Evolutionary conservation across 2,888 invertebrate genomes (phyloP).

Genomic region (Colostygia pectinataria): DNA sequence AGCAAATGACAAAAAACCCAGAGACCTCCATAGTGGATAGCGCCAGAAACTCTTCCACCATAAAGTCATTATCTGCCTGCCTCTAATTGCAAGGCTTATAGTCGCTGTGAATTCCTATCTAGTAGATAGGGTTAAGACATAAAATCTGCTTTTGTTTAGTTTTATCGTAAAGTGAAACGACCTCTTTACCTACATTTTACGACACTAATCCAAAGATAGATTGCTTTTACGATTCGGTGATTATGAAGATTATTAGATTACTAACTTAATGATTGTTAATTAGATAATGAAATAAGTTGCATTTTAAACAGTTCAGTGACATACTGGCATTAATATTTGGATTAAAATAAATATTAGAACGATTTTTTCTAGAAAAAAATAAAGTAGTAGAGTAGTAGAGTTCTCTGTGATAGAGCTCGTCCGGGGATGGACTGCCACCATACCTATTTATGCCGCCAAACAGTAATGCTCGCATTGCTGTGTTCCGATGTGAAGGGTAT

Average conservation of each 20-base stretch:
- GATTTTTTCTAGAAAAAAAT: no score
- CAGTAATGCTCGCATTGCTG: no score
- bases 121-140: conserved; percentile 40
- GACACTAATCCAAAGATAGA: conserved; percentile 7
- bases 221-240: conserved; percentile 1
- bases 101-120: conserved; percentile 57
- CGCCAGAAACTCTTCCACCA: conserved; percentile 35
- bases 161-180: conserved; percentile 36
- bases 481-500: no score
- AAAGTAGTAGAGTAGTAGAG: no score
- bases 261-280: conserved; percentile 1
- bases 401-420: no score
- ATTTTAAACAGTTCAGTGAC: no score
- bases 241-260: conserved; percentile 4
- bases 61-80: conserved; percentile 50
- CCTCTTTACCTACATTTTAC: conserved; percentile 36
- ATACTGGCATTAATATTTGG: no score
- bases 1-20: conserved; percentile 20
- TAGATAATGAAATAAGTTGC: no score
- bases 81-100: conserved; percentile 63
- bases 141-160: conserved; percentile 42
- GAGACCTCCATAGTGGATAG: conserved; percentile 27
- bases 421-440: no score
- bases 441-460: no score
- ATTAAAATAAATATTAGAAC: no score